Evolutionary conservation across 2,113 vertebrate species (phyloP).

Genomic region (Urocitellus parryii): DNA sequence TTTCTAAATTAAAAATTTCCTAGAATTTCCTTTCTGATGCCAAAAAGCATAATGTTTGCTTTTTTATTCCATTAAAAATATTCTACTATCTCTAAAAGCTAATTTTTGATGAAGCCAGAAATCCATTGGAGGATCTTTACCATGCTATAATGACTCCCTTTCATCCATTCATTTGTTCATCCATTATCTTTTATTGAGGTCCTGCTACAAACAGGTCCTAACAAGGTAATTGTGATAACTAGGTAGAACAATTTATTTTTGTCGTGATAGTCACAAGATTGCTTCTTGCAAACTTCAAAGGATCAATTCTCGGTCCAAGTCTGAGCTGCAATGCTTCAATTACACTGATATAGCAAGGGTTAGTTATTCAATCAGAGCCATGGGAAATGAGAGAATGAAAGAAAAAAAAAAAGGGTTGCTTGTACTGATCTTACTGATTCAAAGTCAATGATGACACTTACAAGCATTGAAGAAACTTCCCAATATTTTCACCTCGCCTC

Average conservation of each 20-base stretch:
- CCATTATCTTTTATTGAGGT: neutral
- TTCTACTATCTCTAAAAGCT: neutral
- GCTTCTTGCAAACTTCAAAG: conserved; percentile 28
- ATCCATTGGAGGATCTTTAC: neutral
- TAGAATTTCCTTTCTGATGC: conserved; percentile 7
- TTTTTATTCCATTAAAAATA: neutral
- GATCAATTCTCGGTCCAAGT: neutral
- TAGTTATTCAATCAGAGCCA: neutral
- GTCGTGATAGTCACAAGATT: neutral
- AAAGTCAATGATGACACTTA: conserved; percentile 2
- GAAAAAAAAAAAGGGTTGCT: neutral
- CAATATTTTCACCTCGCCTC: neutral
- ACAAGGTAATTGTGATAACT: conserved; percentile 38
- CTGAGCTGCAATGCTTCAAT: conserved; percentile 6
- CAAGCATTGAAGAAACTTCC: neutral
- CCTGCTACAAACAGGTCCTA: neutral
- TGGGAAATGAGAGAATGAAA: conserved; percentile 9
- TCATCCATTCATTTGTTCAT: neutral
- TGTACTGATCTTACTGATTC: neutral
- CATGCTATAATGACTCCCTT: neutral
- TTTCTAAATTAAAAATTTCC: conserved; percentile 22
- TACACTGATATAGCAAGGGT: neutral
- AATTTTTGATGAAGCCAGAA: neutral
- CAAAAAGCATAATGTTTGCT: neutral
- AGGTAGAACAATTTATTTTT: conserved; percentile 24